A percentile compares a stretch with the other conserved stretches of the same genome.
These are phyloP conservation scores for Gracilinanus agilis DNA, from an alignment of 2,113 vertebrate species.

Conservation along the genomic window DNA sequence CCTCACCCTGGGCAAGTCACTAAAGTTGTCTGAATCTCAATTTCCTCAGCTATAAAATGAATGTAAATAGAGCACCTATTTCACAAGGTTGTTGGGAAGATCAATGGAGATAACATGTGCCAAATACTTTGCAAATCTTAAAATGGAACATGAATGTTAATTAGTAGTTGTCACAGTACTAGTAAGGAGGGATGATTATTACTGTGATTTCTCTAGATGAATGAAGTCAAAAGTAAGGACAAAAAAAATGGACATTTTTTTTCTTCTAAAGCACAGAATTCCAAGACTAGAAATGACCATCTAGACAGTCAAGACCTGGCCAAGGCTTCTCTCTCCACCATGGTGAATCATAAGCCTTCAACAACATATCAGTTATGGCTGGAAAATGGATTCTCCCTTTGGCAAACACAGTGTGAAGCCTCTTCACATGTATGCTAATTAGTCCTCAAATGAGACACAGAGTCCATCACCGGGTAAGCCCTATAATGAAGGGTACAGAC, in stretches of 20 bases:
- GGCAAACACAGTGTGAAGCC: neutral
- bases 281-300: neutral
- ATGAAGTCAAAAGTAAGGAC: neutral
- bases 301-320: neutral
- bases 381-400: neutral
- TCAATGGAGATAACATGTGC: neutral
- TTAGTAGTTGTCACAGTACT: neutral
- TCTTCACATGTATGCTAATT: neutral
- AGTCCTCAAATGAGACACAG: neutral
- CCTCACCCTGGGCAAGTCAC: neutral
- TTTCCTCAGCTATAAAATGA: neutral
- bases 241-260: neutral
- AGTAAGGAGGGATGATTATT: neutral
- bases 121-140: neutral
- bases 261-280: neutral
- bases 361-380: neutral
- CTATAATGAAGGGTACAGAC: neutral
- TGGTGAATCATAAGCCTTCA: too few relatives aligned
- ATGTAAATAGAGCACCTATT: neutral
- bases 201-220: neutral
- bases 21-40: neutral
- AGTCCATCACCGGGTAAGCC: neutral
- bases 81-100: neutral
- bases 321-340: neutral
- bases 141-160: neutral